Conservation (phyloP, 2,888 invertebrate species). For the Pseudanteris insignis region DNA sequence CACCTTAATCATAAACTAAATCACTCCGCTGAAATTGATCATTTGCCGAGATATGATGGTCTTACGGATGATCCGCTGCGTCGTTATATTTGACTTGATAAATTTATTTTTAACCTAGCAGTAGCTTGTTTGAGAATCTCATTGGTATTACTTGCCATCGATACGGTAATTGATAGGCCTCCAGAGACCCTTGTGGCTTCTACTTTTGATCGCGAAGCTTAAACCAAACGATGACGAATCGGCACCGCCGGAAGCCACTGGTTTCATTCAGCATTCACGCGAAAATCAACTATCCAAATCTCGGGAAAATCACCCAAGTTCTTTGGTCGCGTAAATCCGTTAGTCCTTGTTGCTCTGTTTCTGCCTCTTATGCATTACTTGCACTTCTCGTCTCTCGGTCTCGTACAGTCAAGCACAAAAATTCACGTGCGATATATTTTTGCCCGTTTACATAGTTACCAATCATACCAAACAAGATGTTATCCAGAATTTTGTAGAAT, state of each 20-base stretch:
- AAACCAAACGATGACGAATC: conserved; percentile 30
- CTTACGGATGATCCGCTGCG: too few relatives aligned
- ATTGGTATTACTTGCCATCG: conserved; percentile 21
- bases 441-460: too few relatives aligned
- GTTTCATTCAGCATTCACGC: neutral
- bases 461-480: too few relatives aligned
- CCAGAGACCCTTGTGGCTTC: conserved; percentile 31
- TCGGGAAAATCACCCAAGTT: conserved; percentile 12
- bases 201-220: conserved; percentile 28
- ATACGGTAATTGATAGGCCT: conserved; percentile 21
- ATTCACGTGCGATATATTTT: too few relatives aligned
- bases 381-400: conserved; percentile 36
- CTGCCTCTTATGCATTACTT: conserved; percentile 36
- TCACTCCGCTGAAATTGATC: too few relatives aligned
- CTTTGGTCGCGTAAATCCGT: conserved; percentile 27
- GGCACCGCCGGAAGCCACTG: conserved; percentile 2
- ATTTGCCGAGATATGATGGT: too few relatives aligned
- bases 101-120: conserved; percentile 16
- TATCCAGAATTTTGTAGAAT: too few relatives aligned
- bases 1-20: too few relatives aligned
- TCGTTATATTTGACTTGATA: too few relatives aligned
- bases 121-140: conserved; percentile 8
- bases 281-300: conserved; percentile 7
- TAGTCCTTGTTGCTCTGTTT: conserved; percentile 34
- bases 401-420: conserved; percentile 29